Evolutionary conservation across 2,888 invertebrate species (phyloP).

Genomic region (Apoderus coryli): DNA sequence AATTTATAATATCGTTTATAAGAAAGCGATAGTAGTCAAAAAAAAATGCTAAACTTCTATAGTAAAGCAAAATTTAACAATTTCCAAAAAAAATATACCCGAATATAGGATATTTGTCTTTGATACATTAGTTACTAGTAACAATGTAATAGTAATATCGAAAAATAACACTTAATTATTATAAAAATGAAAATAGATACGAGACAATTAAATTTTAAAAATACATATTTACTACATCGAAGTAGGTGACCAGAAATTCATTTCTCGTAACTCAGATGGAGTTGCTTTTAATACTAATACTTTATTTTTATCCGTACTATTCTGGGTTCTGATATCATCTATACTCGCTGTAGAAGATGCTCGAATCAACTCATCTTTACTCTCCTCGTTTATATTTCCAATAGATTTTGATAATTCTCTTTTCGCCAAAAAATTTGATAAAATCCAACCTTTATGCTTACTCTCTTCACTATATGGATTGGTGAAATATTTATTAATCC

Average conservation of each 20-base stretch:
- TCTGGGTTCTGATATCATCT: constrained; percentile 26
- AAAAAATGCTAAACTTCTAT: constrained; percentile 14
- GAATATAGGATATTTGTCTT: not conserved
- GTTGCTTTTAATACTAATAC: constrained; percentile 36
- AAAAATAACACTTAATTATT: no score
- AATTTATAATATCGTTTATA: no score
- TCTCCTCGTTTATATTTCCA: constrained; percentile 44
- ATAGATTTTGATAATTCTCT: constrained; percentile 46
- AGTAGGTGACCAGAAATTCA: constrained; percentile 78
- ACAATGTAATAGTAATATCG: no score
- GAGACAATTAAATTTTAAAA: no score
- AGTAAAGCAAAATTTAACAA: constrained; percentile 6
- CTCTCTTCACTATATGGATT: constrained; percentile 33
- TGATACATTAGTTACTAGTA: no score
- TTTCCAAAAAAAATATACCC: constrained; percentile 6
- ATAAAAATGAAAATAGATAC: no score
- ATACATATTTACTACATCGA: constrained; percentile 48
- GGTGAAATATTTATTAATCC: constrained; percentile 47
- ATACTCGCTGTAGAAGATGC: constrained; percentile 19
- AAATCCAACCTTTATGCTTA: constrained; percentile 42
- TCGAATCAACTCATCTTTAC: constrained; percentile 27
- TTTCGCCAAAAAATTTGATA: constrained; percentile 49
- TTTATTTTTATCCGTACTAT: constrained; percentile 25
- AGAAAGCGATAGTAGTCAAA: no score
- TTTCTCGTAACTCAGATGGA: constrained; percentile 60